Evolutionary conservation across 2,113 vertebrate species (phyloP), one percentile per base, ranked within the genome.

Genomic region (Columba janthina): DNA sequence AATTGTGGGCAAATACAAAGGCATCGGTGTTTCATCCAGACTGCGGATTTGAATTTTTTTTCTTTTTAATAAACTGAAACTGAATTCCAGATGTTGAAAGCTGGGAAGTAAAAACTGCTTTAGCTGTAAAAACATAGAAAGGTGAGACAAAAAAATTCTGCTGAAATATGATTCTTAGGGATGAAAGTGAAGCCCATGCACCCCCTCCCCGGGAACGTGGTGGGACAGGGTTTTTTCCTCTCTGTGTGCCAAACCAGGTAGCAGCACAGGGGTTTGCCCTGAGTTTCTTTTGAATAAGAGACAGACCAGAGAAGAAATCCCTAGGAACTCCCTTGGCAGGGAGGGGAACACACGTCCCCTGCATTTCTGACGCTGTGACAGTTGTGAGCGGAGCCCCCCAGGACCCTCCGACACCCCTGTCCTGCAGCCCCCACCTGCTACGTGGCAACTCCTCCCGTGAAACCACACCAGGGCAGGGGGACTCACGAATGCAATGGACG

Each of bases 21-120:
- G 53, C 81, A 86, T 60, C 66, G 89, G 94, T 76, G 89, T 95
- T 97, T 93, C 83, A 94, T 94, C 85, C 92, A 95, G 93, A 89
- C 94, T 85, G 85, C 0, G 36, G 86, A 94, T 94, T 95, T 75
- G 66, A 60, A 88, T 1, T 40, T 83, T 65, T 91, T 85, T 34
- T 57, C 50, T 42, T 57, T 51, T 96, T 92, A 93, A 96, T 96
- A 94, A 95, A 96, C 83, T 26, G 54, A 92, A 97, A 96, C 90
- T 2, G 46, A 95, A 96, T 96, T 96, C 97, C 96, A 97, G 90
- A 97, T 97, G 95, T 95, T 87, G 66, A 76, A 94, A 94, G 90
- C 34, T 93, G 93, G 92, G 93, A 97, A 93, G 78, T 74, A 96
- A 92, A 97, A 96, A 95, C 78, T 89, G 88, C 90, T 90, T 83